Evolutionary conservation across 2,113 vertebrate species (phyloP), one percentile per base, ranked within the genome.

Genomic region (Eidolon helvum): DNA sequence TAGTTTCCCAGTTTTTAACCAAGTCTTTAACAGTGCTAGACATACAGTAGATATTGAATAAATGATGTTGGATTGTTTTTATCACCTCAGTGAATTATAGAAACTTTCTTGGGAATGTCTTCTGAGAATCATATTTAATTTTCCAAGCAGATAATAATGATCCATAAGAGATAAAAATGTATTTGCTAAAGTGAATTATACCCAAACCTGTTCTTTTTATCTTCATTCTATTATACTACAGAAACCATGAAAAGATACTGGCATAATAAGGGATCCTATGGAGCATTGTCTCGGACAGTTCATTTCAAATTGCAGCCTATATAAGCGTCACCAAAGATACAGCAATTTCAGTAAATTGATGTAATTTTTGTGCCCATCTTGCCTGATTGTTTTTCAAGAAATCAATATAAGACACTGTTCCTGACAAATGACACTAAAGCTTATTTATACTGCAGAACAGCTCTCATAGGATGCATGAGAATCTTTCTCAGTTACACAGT

Each of bases 321-420:
- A 72, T 16, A 63, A 38, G 6, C 61, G 26, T 66, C 50, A 61
- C 40, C 35, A n/a, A 77, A 8, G 7, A 35, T 63, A 83, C 0
- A 55, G 61, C 38, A 85, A 86, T 95, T 97, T 85, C 61, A 83
- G 83, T 86, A 72, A 91, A 82, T 79, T 83, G 69, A 83, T 84
- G 28, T 63, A 74, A 96, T 96, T 97, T 93, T 91, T 91, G 91
- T 91, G 66, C 12, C 10, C 33, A 79, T 79, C 61, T 87, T 87
- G 55, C 14, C 9, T 74, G 55, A 91, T 75, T 94, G 43, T 88
- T 93, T 92, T 83, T 77, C 26, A 75, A 77, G 83, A 94, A 88
- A 94, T 95, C 87, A 93, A 53, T 91, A 68, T 11, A 74, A 92
- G 90, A 87, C 10, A 18, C 10, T 77, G 7, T 82, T 38, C n/a